phyloP scores from a whole-genome alignment of 2,888 invertebrate genomes.

The Pelosia muscerda region DNA sequence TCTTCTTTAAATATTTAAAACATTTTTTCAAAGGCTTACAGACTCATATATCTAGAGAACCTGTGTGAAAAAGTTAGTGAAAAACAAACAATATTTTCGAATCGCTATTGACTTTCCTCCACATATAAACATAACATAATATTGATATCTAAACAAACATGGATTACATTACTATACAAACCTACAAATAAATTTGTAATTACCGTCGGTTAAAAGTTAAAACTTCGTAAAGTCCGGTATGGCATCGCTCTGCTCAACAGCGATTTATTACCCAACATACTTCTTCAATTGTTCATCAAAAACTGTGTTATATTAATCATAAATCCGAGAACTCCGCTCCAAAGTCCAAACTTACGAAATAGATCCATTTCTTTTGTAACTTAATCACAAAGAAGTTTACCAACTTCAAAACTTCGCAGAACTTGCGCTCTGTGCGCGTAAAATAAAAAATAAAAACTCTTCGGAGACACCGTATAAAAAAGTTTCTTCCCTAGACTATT shows the following conservation, averaged over 20 bases:
- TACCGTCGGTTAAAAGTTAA: too few species aligned
- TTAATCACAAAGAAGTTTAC: conserved; percentile 62
- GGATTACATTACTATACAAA: too few species aligned
- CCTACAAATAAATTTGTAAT: neutral
- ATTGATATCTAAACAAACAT: too few species aligned
- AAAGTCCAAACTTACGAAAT: conserved; percentile 54
- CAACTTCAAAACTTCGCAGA: conserved; percentile 57
- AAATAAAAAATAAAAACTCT: conserved; percentile 63
- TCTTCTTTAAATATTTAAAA: too few species aligned
- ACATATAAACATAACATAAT: too few species aligned
- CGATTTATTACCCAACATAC: conserved; percentile 43
- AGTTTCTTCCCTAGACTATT: conserved; percentile 40
- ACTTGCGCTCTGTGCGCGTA: conserved; percentile 58
- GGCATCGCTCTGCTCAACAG: neutral
- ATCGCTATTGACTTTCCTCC: too few species aligned
- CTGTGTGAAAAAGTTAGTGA: too few species aligned
- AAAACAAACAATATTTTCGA: too few species aligned
- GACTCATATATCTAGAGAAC: too few species aligned
- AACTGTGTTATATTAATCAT: conserved; percentile 40
- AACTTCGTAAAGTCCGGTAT: too few species aligned
- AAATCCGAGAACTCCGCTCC: conserved; percentile 44
- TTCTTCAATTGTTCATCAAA: conserved; percentile 47
- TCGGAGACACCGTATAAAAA: conserved; percentile 43
- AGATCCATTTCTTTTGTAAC: conserved; percentile 65
- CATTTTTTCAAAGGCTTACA: too few species aligned